Evolutionary conservation across 2,888 invertebrate genomes (phyloP).

Genomic region (Cheilosia variabilis): DNA sequence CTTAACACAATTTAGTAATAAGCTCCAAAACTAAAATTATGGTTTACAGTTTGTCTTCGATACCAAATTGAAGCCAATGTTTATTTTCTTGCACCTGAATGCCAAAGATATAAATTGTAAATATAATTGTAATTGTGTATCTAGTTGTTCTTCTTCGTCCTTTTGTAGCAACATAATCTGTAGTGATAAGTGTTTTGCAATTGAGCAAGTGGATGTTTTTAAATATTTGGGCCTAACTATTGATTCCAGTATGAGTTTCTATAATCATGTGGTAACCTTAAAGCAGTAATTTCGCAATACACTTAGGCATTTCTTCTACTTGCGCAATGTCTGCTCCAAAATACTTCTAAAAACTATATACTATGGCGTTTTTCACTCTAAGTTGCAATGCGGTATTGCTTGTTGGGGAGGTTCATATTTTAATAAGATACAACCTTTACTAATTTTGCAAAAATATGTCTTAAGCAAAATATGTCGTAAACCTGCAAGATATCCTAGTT

Average conservation of each 20-base stretch:
- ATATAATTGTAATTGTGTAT: background rate
- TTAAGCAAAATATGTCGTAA: slow-evolving; percentile 2
- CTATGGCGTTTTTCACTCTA: slow-evolving; percentile 1
- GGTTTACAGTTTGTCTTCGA: too few species aligned
- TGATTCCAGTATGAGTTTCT: background rate
- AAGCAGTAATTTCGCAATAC: background rate
- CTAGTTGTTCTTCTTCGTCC: background rate
- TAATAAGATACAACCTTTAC: slow-evolving; percentile 7
- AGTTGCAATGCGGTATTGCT: slow-evolving; percentile 8
- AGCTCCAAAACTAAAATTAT: too few species aligned
- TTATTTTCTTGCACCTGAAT: background rate
- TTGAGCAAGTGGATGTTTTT: background rate
- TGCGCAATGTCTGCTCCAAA: background rate
- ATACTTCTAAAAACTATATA: background rate
- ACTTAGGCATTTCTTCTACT: background rate
- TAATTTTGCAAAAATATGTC: slow-evolving; percentile 1
- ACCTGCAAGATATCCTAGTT: background rate
- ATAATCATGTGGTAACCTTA: background rate
- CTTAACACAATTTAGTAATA: too few species aligned
- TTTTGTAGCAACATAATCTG: background rate
- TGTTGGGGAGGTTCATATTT: slow-evolving; percentile 13
- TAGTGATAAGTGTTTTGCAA: background rate
- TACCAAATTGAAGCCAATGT: background rate
- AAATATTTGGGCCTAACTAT: background rate
- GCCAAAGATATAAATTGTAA: background rate